Conservation (phyloP, 2,797 vertebrate genomes). For the Atherinosoma microstoma region DNA sequence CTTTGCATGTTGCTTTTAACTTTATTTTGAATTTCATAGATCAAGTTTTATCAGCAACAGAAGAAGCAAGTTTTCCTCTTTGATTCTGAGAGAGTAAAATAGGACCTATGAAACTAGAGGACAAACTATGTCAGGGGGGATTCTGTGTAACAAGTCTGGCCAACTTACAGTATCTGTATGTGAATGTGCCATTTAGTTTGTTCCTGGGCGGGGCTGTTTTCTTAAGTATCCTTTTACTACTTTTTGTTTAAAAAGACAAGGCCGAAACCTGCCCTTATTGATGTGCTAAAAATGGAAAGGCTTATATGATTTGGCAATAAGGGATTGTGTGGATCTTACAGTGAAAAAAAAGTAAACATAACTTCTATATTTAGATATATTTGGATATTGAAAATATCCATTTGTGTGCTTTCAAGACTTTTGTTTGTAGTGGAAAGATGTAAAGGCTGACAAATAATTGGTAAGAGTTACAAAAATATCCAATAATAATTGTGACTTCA, state of each 20-base stretch:
- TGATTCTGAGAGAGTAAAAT: conserved; percentile 6
- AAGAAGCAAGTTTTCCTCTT: background rate
- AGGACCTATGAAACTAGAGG: conserved; percentile 14
- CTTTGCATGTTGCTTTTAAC: conserved; percentile 5
- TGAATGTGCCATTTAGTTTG: conserved; percentile 7
- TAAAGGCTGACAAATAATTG: background rate
- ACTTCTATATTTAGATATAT: conserved; percentile 1
- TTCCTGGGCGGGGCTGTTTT: conserved; percentile 40
- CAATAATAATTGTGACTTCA: background rate
- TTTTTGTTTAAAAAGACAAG: conserved; percentile 41
- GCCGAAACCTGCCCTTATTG: conserved; percentile 25
- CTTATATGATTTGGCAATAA: background rate
- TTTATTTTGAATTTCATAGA: conserved; percentile 10
- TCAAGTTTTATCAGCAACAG: background rate
- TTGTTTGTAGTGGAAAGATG: background rate
- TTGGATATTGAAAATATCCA: background rate
- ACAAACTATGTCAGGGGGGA: background rate
- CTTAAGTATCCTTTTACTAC: conserved; percentile 61
- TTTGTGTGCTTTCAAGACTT: background rate
- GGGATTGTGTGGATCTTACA: background rate
- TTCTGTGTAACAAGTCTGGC: background rate
- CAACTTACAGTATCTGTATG: conserved; percentile 22
- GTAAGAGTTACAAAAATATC: background rate
- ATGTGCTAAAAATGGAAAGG: conserved; percentile 4
- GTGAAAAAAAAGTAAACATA: no score